Conservation (phyloP, 2,797 vertebrate genomes). For the Trematomus bernacchii region DNA sequence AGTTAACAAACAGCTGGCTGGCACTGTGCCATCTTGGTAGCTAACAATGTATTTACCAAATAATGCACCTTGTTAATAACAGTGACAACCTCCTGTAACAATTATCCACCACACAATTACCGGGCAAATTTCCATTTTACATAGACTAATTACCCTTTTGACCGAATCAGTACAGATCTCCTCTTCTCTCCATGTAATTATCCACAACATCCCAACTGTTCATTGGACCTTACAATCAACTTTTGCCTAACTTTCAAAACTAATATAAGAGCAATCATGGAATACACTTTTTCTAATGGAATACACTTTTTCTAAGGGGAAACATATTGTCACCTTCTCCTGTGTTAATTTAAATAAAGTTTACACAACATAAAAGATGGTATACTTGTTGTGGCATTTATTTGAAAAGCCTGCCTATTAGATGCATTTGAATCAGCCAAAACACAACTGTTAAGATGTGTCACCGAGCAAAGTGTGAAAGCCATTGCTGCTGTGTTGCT, state of each 20-base stretch:
- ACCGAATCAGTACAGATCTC: not conserved
- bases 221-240: not conserved
- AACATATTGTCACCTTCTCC: not conserved
- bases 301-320: not conserved
- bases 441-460: conserved; percentile 22
- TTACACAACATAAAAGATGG: not conserved
- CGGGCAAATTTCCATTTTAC: not conserved
- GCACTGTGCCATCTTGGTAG: too few species aligned
- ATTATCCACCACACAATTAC: not conserved
- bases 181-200: not conserved
- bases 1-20: too few species aligned
- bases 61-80: not conserved
- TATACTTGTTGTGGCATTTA: conserved; percentile 1
- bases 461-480: conserved; percentile 28
- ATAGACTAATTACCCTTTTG: not conserved
- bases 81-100: not conserved
- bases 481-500: conserved; percentile 7
- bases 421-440: conserved; percentile 11
- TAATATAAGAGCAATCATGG: not conserved
- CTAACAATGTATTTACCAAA: not conserved
- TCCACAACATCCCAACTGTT: not conserved
- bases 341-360: not conserved
- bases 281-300: not conserved
- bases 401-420: not conserved
- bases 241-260: not conserved